A percentile compares a stretch with the other conserved stretches of the same genome.
Evolutionary conservation across 1,140 invertebrate species (phyloP).

Genomic region (Anastrepha ludens): DNA sequence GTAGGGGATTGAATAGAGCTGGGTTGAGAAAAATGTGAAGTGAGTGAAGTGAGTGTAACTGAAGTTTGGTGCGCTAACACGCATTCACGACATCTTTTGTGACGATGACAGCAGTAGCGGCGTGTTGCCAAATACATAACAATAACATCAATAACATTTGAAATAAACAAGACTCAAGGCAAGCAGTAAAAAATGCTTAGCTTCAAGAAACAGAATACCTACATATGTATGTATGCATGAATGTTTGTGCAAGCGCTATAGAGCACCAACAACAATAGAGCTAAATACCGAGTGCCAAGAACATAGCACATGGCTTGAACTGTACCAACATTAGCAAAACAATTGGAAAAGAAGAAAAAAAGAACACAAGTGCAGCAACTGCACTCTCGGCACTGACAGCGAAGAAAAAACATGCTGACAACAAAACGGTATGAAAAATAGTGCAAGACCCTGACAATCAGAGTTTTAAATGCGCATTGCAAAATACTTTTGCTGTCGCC

Average conservation of each 20-base stretch:
- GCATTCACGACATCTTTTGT: background rate
- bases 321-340: background rate
- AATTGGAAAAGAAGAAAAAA: background rate
- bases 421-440: slow-evolving; percentile 45
- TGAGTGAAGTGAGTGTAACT: background rate
- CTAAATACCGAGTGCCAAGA: slow-evolving; percentile 30
- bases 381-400: background rate
- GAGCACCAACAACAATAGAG: slow-evolving; percentile 11
- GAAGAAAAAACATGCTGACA: slow-evolving; percentile 39
- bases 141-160: background rate
- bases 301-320: background rate
- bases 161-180: background rate
- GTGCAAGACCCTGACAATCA: slow-evolving; percentile 55
- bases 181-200: too few species aligned
- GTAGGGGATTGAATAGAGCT: background rate
- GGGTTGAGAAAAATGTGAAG: background rate
- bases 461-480: slow-evolving; percentile 53
- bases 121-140: background rate
- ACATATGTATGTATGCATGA: background rate
- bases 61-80: background rate
- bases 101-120: background rate
- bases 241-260: background rate
- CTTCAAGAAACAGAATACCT: slow-evolving; percentile 20
- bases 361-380: background rate
- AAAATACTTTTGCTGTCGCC: slow-evolving; percentile 54